Base-by-base conservation (phyloP, 2,888 invertebrate species). In the Ophioninae sp. region DNA sequence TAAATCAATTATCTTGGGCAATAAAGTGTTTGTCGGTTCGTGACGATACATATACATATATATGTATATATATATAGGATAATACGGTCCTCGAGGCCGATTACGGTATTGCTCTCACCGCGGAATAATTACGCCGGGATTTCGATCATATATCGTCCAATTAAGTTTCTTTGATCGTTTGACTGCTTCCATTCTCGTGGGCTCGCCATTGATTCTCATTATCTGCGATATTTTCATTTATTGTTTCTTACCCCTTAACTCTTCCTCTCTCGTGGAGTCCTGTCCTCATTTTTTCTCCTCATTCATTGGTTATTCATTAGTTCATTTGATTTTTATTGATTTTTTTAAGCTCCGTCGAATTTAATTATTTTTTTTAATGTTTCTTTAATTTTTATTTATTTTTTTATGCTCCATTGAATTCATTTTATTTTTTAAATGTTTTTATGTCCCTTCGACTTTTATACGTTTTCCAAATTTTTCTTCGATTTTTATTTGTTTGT, bases 1-100 rank as follows among this genome's bases (percentile, higher is more conserved):
- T 73, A 79, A 84, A 84, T 84, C 84, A 84, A 84, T 84, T 84
- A 81, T 84, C 84, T 81, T 51, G 79, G 37, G 73, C 76, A 51
- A 76, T 84, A 84, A 84, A 84, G 75, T 81, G 37, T 56, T 71
- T 37, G 61, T 37, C 59, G 22, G 44, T 56, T 67, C 39, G 56
- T 30, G 71, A 30, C 30, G 78, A 79, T 64, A 41, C 37, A 23
- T 61, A 61, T 51, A 6, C 7, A 51, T n/a, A 61, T 44, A 9
- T 39, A 75, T 17, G n/a, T 76, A 67, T 58, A 51, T 17, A 51
- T 51, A 51, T 51, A 51, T 51, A 51, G 13, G 3, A 10, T 51
- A 17, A 10, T 17, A 51, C 51, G 6, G 17, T 51, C 51, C 17
- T 17, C 51, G 51, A 63, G 64, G 44, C 44, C 51, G 59, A 30